These are phyloP conservation scores for Pterostichus niger DNA, from an alignment of 2,888 invertebrate genomes.

Conservation along the genomic window DNA sequence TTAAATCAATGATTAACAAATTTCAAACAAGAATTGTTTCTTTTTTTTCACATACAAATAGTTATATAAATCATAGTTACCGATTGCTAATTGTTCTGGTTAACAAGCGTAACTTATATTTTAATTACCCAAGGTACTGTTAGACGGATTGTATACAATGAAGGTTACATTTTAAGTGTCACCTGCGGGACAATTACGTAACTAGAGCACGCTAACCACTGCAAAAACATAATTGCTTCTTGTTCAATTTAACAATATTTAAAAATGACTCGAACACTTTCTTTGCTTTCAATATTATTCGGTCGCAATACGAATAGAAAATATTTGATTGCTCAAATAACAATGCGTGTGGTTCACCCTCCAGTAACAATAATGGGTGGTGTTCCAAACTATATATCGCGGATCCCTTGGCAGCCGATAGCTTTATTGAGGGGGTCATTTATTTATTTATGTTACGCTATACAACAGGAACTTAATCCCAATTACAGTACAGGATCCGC, in stretches of 20 bases:
- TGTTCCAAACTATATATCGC: too few relatives aligned
- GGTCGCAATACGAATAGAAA: not conserved
- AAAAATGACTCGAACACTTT: constrained; percentile 4
- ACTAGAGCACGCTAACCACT: not conserved
- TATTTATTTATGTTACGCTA: too few relatives aligned
- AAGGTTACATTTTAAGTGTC: constrained; percentile 42
- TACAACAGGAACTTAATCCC: too few relatives aligned
- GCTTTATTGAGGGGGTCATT: too few relatives aligned
- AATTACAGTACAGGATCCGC: too few relatives aligned
- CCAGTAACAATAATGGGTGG: too few relatives aligned
- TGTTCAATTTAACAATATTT: not conserved
- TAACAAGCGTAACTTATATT: constrained; percentile 37
- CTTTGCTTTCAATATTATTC: not conserved
- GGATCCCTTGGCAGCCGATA: too few relatives aligned
- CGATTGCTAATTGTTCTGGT: constrained; percentile 29
- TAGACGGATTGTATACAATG: constrained; percentile 22
- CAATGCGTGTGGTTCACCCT: too few relatives aligned
- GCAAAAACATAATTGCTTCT: constrained; percentile 27
- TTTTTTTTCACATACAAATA: not conserved
- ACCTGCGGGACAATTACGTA: constrained; percentile 29
- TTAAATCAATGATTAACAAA: constrained; percentile 2
- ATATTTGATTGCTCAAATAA: not conserved
- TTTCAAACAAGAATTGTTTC: not conserved
- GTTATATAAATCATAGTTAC: constrained; percentile 34
- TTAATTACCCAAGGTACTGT: constrained; percentile 37